Evolutionary conservation across 2,113 vertebrate species (phyloP), one percentile per base, ranked within the genome.

Genomic region (Myodes glareolus): DNA sequence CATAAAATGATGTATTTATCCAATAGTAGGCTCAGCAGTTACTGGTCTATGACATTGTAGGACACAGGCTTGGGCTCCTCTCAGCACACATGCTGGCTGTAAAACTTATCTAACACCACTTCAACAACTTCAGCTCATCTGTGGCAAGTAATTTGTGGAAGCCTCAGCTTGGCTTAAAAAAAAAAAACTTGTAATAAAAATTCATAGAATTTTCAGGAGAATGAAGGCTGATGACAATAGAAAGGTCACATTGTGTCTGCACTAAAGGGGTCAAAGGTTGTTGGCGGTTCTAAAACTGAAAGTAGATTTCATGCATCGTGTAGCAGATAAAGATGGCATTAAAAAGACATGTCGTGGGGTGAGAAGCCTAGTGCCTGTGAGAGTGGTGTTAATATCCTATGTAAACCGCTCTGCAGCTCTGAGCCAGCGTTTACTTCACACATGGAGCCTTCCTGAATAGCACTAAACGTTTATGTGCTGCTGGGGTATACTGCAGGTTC

Each of bases 131-230:
- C 99, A 99, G 99, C 99, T 99, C 99, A 98, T 98, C 98, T 98
- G 98, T 99, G 99, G 99, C 99, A 98, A 99, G 99, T 99, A 98
- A 99, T 99, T 99, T 99, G 99, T 99, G 98, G 99, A 98, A 98
- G 99, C 98, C 98, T 99, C 98, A 98, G 99, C 98, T 98, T 98
- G 98, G 98, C 97, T 98, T 98, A 98, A 98, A 99, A 98, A 99
- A 99, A 98, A 99, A 98, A 98, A 99, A 98, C 98, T 98, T 98
- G 98, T 99, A 99, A 99, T 99, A 99, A 99, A 99, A 99, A 99
- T 99, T 99, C 99, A 99, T 99, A 99, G 99, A 99, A 99, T 99
- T 99, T 99, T 99, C 99, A 99, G 98, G 98, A 99, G 99, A 98
- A 99, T 98, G 99, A 99, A 99, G 99, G 99, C 99, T 98, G 99